Base-by-base conservation (phyloP, 2,888 invertebrate species). In the Aleiodes alternator region DNA sequence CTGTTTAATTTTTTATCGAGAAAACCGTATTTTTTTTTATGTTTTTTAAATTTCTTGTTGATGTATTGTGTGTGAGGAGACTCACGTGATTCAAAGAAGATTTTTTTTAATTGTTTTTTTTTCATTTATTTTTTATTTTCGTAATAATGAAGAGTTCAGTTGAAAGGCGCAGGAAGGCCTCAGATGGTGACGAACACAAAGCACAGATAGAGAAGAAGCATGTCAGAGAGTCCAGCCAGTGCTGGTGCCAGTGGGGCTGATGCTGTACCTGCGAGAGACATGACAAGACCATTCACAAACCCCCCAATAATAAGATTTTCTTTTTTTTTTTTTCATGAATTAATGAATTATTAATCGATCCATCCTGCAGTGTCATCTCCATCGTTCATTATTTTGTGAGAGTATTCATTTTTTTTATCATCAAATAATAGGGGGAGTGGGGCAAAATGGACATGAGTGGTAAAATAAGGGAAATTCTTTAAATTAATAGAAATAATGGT, bases 121-220 rank as follows among this genome's bases (percentile, higher is more conserved):
- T 43, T 43, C 0, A 7, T 43, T 43, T 9, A 43, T 43, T 43
- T 11, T 43, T 43, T 9, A 1, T 43, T 43, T 72, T 72, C 56
- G 57, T 73, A 69, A 82, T 80, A 23, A 81, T 82, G 79, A 80
- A 79, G 80, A 81, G 80, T 81, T 86, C 86, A 84, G 87, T 85
- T 84, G 84, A 86, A 69, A 87, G 87, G 87, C 86, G 86, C 86
- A 81, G 82, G 85, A 84, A 85, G 87, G 88, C 87, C 88, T 89
- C 88, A 89, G 89, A 87, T 85, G 87, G 87, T 87, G 88, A 87
- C 88, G 89, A 89, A 88, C 88, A 89, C 87, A 89, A 90, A 90
- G 89, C 89, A 90, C 88, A 90, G 89, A 89, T 88, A 89, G 85
- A 90, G 90, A 79, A 89, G 89, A 89, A 90, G 89, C 89, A 89